phyloP scores from a whole-genome alignment of 2,797 vertebrate genomes.

The Oreochromis grahami region DNA sequence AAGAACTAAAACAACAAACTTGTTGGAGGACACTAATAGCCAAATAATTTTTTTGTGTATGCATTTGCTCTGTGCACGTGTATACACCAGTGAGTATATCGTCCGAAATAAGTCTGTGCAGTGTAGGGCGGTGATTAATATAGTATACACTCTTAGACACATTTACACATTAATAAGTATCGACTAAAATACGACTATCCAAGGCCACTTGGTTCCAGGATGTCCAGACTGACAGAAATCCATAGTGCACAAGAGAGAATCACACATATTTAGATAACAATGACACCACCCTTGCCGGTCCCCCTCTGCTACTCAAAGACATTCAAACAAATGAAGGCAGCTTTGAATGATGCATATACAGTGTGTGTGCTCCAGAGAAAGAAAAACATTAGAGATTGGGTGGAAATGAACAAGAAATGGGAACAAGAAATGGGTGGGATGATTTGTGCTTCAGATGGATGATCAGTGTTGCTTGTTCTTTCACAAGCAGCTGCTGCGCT shows the following conservation, averaged over 20 bases:
- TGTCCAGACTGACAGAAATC: conserved; percentile 53
- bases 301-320: conserved; percentile 46
- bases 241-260: conserved; percentile 71
- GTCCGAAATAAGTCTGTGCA: conserved; percentile 27
- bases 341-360: conserved; percentile 58
- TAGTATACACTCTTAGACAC: conserved; percentile 7
- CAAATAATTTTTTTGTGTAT: neutral
- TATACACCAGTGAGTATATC: conserved; percentile 27
- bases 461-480: conserved; percentile 24
- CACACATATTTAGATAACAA: conserved; percentile 14
- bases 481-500: conserved; percentile 24
- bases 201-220: conserved; percentile 76
- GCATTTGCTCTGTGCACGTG: conserved; percentile 17
- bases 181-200: conserved; percentile 41
- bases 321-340: conserved; percentile 66
- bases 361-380: conserved; percentile 22
- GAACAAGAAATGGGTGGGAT: conserved; percentile 14
- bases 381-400: conserved; percentile 16
- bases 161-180: conserved; percentile 39
- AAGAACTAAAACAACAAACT: neutral
- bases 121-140: conserved; percentile 5
- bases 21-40: neutral
- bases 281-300: conserved; percentile 14
- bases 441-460: conserved; percentile 12
- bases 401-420: conserved; percentile 17